phyloP scores from a whole-genome alignment of 2,113 vertebrate species.

The Scortum barcoo region DNA sequence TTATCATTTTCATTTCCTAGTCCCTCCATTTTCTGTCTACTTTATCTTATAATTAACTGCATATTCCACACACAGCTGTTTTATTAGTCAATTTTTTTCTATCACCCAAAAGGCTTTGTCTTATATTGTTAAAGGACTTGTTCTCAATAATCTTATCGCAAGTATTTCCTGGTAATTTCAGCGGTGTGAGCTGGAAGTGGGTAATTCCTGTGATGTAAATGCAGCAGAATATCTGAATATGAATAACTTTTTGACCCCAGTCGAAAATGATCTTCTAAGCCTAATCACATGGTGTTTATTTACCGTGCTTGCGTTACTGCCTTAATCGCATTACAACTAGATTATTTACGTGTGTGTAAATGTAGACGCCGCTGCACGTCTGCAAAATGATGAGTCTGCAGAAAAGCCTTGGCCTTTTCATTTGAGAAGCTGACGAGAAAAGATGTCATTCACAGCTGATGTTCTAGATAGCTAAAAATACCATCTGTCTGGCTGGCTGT shows the following conservation, averaged over 20 bases:
- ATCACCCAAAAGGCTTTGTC: not conserved
- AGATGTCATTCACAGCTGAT: constrained; percentile 3
- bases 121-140: not conserved
- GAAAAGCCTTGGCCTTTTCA: constrained; percentile 1
- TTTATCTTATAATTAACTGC: not conserved
- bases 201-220: constrained; percentile 23
- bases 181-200: not conserved
- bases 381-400: not conserved
- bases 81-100: not conserved
- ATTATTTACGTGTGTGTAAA: constrained; percentile 22
- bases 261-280: not conserved
- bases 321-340: not conserved
- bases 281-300: constrained; percentile 10
- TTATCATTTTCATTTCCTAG: not conserved
- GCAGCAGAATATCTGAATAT: constrained; percentile 26
- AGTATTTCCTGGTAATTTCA: not conserved
- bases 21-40: not conserved
- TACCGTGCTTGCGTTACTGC: not conserved
- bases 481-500: not conserved
- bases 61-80: not conserved
- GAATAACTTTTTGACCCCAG: not conserved
- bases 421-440: not conserved
- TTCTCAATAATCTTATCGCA: not conserved
- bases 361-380: not conserved
- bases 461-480: not conserved